Base-by-base conservation (phyloP, 2,888 invertebrate genomes). In the Mactromeris polynyma region DNA sequence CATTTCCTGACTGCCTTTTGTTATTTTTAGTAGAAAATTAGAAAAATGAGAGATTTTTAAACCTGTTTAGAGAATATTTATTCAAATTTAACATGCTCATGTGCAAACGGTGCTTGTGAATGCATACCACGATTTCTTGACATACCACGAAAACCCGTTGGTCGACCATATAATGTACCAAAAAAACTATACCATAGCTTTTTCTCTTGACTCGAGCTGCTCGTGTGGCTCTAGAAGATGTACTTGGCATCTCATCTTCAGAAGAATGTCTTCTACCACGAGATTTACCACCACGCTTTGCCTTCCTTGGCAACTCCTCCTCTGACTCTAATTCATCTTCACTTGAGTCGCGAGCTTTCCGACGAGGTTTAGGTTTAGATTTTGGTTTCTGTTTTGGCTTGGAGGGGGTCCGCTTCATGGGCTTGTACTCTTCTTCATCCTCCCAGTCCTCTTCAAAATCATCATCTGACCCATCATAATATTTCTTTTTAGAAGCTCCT, bases 201-300 rank as follows among this genome's bases (percentile, higher is more conserved):
- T 93, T 94, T 83, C 94, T 88, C 77, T 94, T 94, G 54, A 92
- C 93, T 54, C 94, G 91, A 21, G 95, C 95, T 58, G 94, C 94
- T 77, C 95, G 90, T 4, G 93, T 89, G 9, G 94, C 93, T 38
- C 94, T 89, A 81, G 87, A n/a, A 21, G 88, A 88, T 36, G 89
- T 91, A 11, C 91, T 82, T 33, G 90, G 89, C 31, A 82, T 79
- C 64, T 90, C 91, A n/a, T 93, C 92, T 82, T 91, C 91, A 26
- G 91, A 91, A 17, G 78, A 78, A n/a, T 82, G n/a, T 33, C 83
- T 58, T 17, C 85, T 77, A 26, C 81, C 21, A 38, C 80, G 69
- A 42, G 38, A 9, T 31, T 58, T 82, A n/a, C 77, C 64, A 7
- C 79, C 87, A 81, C 85, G 36, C 42, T 64, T 79, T 69, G 79